phyloP scores from a whole-genome alignment of 2,113 vertebrate genomes.

The Probosciger aterrimus region DNA sequence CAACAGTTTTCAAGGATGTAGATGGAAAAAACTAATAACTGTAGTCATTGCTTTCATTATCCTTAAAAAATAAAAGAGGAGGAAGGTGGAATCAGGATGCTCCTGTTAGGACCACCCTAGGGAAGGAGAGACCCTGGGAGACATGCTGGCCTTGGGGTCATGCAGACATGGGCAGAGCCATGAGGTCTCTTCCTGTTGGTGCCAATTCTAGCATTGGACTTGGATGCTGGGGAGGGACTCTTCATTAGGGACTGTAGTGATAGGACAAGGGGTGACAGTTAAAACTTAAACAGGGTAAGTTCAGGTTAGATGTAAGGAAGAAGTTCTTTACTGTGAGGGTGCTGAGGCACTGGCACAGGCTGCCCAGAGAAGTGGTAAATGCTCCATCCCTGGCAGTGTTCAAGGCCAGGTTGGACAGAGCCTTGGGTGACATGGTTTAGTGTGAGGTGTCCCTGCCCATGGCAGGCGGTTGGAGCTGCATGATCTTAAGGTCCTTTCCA shows the following conservation, averaged over 20 bases:
- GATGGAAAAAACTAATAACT: background rate
- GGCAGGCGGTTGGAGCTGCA: background rate
- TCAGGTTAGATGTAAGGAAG: background rate
- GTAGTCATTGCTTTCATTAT: background rate
- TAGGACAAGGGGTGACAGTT: background rate
- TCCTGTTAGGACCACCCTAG: background rate
- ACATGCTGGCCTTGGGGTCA: rapidly evolving
- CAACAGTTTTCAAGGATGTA: background rate
- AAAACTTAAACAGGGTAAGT: background rate
- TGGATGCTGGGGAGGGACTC: background rate
- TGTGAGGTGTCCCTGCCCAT: background rate
- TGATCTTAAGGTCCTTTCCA: background rate
- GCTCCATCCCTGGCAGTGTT: background rate
- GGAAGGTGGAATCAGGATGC: background rate
- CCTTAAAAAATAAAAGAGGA: background rate
- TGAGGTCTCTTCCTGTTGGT: background rate
- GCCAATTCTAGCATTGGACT: background rate
- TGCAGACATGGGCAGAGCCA: rapidly evolving
- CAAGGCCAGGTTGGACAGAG: background rate
- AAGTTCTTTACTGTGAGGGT: background rate
- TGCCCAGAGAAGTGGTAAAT: background rate
- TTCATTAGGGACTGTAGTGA: background rate
- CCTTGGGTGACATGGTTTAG: background rate
- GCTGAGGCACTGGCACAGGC: background rate
- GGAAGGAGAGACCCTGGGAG: background rate